Conservation (phyloP, 2,797 vertebrate genomes). For the Esox lucius region DNA sequence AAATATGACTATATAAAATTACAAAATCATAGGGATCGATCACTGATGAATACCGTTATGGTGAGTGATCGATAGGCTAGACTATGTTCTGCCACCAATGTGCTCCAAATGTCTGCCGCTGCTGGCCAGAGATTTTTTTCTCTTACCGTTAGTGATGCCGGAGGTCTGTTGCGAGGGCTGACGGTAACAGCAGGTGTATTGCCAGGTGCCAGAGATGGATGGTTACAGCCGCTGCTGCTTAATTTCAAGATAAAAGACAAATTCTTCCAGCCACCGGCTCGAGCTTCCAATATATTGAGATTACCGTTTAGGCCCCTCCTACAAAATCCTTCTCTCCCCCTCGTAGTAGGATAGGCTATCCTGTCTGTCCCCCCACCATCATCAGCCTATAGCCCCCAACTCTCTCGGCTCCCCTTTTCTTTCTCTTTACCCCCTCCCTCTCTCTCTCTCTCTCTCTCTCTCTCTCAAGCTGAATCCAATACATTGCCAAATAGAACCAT, state of each 20-base stretch:
- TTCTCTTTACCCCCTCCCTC: conserved; percentile 20
- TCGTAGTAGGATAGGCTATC: conserved; percentile 30
- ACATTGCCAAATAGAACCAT: neutral
- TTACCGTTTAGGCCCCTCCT: conserved; percentile 52
- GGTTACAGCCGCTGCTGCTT: conserved; percentile 19
- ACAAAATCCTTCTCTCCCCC: conserved; percentile 30
- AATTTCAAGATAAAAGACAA: conserved; percentile 31
- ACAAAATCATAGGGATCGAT: conserved; percentile 11
- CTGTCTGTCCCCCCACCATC: conserved; percentile 26
- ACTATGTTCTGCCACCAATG: conserved; percentile 2
- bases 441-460: conserved; percentile 7
- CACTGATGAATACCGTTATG: neutral
- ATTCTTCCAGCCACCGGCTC: conserved; percentile 45
- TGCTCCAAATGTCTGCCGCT: conserved; percentile 1
- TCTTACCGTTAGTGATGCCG: conserved; percentile 39
- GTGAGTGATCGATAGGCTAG: conserved; percentile 6
- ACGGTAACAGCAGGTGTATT: conserved; percentile 20
- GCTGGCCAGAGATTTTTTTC: neutral
- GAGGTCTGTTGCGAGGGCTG: conserved; percentile 20
- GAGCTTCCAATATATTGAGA: conserved; percentile 50
- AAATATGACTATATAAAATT: neutral
- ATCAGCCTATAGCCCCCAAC: conserved; percentile 17
- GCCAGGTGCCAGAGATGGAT: conserved; percentile 38
- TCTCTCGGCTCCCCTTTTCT: conserved; percentile 13
- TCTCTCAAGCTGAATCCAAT: neutral